Percentiles rank a stretch among this genome's conserved stretches.
phyloP scores from a whole-genome alignment of 2,113 vertebrate genomes.

The Pao palembangensis region DNA sequence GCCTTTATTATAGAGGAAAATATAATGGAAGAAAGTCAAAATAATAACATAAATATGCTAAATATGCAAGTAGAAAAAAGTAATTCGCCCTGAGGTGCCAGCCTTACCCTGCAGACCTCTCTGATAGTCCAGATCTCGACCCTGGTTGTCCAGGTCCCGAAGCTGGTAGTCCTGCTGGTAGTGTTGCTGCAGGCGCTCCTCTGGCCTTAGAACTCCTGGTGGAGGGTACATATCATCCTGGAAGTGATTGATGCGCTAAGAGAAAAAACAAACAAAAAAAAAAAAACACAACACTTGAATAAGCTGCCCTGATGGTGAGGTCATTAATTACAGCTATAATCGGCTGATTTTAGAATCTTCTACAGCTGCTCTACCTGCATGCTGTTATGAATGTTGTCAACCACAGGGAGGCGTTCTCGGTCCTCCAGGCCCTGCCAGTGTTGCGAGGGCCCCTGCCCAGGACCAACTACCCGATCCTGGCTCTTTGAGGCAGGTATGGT shows the following conservation, averaged over 20 bases:
- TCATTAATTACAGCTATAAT: neutral
- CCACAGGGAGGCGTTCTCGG: slow-evolving; percentile 77
- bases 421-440: slow-evolving; percentile 89
- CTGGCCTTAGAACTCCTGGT: slow-evolving; percentile 75
- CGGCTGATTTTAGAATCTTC: neutral
- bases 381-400: slow-evolving; percentile 79
- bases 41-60: neutral
- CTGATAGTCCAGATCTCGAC: slow-evolving; percentile 75
- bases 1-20: too few species aligned
- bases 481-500: slow-evolving; percentile 93
- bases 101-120: slow-evolving; percentile 57
- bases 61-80: neutral
- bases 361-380: slow-evolving; percentile 78
- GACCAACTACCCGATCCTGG: slow-evolving; percentile 85
- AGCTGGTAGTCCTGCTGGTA: slow-evolving; percentile 77
- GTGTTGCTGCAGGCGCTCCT: slow-evolving; percentile 77
- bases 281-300: neutral
- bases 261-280: slow-evolving; percentile 12
- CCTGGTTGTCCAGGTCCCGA: slow-evolving; percentile 74
- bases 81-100: slow-evolving; percentile 15
- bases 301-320: neutral
- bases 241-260: slow-evolving; percentile 83
- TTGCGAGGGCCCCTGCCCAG: slow-evolving; percentile 64
- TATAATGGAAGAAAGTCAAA: too few species aligned
- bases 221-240: slow-evolving; percentile 88